Conservation (phyloP, 1,140 invertebrate species). For the Myzus persicae region DNA sequence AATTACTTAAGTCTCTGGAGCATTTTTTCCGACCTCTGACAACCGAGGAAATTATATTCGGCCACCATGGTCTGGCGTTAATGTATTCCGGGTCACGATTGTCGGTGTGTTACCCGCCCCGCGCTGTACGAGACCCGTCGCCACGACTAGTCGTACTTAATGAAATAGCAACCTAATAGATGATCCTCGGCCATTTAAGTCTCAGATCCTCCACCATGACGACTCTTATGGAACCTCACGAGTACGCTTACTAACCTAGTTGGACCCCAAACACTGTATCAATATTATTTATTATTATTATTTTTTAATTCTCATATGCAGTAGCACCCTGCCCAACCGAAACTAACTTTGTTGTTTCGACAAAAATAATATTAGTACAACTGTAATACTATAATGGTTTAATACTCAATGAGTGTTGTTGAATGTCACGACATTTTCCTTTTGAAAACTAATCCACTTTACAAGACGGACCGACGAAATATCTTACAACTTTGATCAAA, state of each 20-base stretch:
- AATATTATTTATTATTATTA: not conserved
- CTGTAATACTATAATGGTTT: not conserved
- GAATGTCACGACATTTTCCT: accelerated
- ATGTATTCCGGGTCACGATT: slow-evolving; percentile 55
- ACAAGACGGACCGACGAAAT: too few species aligned
- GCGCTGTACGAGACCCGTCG: not conserved
- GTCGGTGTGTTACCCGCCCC: not conserved
- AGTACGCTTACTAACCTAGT: not conserved
- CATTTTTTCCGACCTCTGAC: not conserved
- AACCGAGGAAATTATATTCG: slow-evolving; percentile 38
- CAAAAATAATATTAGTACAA: not conserved
- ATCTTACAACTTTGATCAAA: not conserved
- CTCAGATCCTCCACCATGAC: too few species aligned
- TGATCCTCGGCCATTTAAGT: slow-evolving; percentile 8
- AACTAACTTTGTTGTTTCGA: too few species aligned
- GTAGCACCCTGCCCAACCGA: too few species aligned
- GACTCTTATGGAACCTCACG: not conserved
- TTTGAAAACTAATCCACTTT: not conserved
- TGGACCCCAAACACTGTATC: not conserved
- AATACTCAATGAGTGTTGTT: not conserved
- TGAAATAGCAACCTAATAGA: slow-evolving; percentile 43
- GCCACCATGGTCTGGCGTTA: not conserved
- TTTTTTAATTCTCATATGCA: not conserved
- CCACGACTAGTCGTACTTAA: not conserved
- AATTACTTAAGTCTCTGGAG: not conserved